phyloP scores from a whole-genome alignment of 2,113 vertebrate species.

The Bubo blakistoni region DNA sequence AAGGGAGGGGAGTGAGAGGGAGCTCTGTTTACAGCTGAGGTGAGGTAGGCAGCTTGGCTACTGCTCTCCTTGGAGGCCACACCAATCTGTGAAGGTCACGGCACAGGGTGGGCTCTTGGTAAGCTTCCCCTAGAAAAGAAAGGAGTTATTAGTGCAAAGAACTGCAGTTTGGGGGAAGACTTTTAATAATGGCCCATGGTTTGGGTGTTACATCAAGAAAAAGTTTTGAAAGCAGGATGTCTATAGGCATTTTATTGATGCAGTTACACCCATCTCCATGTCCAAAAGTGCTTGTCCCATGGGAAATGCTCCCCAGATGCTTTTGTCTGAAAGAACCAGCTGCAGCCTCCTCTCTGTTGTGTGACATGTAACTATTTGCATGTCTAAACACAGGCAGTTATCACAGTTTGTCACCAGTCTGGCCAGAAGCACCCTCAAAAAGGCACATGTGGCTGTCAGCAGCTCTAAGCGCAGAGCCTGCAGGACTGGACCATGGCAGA shows the following conservation, averaged over 20 bases:
- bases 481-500: neutral
- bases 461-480: neutral
- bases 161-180: neutral
- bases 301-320: neutral
- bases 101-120: neutral
- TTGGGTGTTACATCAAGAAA: neutral
- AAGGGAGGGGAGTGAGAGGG: neutral
- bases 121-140: neutral
- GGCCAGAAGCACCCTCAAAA: neutral
- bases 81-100: neutral
- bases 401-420: neutral
- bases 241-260: neutral
- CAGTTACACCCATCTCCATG: neutral
- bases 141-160: neutral
- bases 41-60: neutral
- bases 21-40: neutral
- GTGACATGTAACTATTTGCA: neutral
- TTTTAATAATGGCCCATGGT: neutral
- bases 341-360: neutral
- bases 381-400: neutral
- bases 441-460: accelerated
- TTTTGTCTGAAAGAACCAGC: neutral
- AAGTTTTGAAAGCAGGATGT: neutral
- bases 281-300: neutral
- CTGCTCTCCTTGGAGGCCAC: neutral